Conservation (phyloP, 2,888 invertebrate species). For the Cantharis lateralis region DNA sequence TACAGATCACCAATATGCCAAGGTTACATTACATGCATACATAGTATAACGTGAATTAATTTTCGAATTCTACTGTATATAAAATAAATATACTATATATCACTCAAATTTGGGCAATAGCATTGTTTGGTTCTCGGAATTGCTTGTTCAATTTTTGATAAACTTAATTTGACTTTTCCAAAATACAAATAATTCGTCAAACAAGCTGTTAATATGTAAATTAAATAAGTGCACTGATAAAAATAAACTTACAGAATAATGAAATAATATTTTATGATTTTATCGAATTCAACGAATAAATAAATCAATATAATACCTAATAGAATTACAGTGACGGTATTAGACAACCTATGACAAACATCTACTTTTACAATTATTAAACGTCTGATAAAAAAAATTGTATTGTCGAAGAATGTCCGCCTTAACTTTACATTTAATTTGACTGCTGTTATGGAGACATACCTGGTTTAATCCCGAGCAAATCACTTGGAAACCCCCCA, state of each 20-base stretch:
- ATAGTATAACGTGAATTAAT: too few relatives aligned
- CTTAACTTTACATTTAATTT: too few relatives aligned
- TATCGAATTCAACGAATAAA: background rate
- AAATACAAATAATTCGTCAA: background rate
- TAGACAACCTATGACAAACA: background rate
- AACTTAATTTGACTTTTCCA: background rate
- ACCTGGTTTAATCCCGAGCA: too few relatives aligned
- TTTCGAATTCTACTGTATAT: too few relatives aligned
- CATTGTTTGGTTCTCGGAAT: background rate
- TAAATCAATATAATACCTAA: background rate
- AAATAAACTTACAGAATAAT: background rate
- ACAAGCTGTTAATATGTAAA: background rate
- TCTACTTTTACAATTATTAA: background rate
- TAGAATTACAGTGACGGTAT: background rate
- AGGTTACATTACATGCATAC: too few relatives aligned
- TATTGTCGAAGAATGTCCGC: background rate
- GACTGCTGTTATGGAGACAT: too few relatives aligned
- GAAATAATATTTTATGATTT: background rate
- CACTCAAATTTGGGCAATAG: background rate
- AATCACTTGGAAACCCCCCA: too few relatives aligned
- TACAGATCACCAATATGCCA: too few relatives aligned
- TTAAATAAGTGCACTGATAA: background rate
- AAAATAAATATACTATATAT: too few relatives aligned
- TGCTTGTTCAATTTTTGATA: background rate
- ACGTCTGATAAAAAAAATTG: background rate